phyloP scores from a whole-genome alignment of 2,888 invertebrate species.

The Ophion ventricosus region DNA sequence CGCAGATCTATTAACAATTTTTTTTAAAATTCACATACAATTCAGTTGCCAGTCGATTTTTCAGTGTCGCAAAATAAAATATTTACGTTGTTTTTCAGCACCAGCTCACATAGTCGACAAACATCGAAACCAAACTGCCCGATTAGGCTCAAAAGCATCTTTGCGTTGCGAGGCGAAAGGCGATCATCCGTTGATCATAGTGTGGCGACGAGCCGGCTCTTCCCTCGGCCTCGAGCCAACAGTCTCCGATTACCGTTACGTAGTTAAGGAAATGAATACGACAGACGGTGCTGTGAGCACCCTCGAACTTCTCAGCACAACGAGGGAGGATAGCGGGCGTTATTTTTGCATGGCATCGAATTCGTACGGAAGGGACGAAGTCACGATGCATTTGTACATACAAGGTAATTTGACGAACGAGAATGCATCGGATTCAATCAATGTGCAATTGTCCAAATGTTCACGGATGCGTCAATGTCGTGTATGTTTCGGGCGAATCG shows the following conservation, averaged over 20 bases:
- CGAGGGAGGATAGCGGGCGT: conserved; percentile 94
- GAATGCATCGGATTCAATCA: no score
- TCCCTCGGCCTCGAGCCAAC: conserved; percentile 76
- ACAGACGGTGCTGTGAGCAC: conserved; percentile 91
- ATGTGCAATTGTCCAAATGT: neutral
- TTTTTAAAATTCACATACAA: no score
- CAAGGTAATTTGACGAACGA: conserved; percentile 86
- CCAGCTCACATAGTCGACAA: conserved; percentile 94
- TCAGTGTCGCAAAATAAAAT: neutral
- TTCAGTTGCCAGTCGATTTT: neutral
- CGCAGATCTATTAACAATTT: no score
- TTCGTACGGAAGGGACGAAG: conserved; percentile 95
- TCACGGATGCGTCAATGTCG: neutral
- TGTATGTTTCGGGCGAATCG: neutral
- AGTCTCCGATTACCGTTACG: conserved; percentile 81
- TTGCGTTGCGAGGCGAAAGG: conserved; percentile 94
- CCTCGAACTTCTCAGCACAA: conserved; percentile 92
- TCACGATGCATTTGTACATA: conserved; percentile 94
- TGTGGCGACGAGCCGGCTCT: conserved; percentile 90
- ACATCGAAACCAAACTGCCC: conserved; percentile 81
- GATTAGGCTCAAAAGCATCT: conserved; percentile 80
- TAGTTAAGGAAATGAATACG: conserved; percentile 80
- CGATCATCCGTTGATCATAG: conserved; percentile 94
- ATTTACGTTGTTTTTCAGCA: conserved; percentile 84
- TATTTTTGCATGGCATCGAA: conserved; percentile 95